phyloP scores from a whole-genome alignment of 1,140 invertebrate species.

The Grapholita molesta region DNA sequence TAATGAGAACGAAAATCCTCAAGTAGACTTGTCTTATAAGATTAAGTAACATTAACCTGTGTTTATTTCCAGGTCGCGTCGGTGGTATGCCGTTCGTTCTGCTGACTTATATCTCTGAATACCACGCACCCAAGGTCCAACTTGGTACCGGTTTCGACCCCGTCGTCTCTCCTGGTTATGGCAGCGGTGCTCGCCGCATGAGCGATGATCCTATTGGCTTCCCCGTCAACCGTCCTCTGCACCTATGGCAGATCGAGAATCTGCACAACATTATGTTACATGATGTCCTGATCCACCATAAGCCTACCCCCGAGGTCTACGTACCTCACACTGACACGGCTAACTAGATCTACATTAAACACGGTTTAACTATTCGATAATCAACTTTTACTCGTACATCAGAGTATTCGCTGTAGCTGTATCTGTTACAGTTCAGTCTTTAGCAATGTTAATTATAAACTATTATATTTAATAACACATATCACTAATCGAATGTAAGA shows the following conservation, averaged over 20 bases:
- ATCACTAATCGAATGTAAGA: neutral
- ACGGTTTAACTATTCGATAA: neutral
- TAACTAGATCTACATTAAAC: neutral
- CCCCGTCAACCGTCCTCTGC: constrained; percentile 82
- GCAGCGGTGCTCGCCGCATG: constrained; percentile 60
- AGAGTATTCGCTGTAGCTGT: neutral
- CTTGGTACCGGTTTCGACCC: constrained; percentile 40
- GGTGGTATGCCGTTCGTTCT: constrained; percentile 82
- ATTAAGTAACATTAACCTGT: neutral
- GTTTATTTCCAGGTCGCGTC: constrained; percentile 45
- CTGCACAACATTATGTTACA: constrained; percentile 80
- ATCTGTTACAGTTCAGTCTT: neutral
- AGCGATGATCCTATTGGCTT: constrained; percentile 78
- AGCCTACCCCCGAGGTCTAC: constrained; percentile 74
- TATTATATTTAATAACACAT: neutral
- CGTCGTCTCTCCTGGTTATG: constrained; percentile 46
- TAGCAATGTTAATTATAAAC: neutral
- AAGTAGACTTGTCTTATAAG: too few species aligned
- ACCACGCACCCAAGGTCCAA: constrained; percentile 37
- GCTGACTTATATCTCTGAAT: constrained; percentile 81
- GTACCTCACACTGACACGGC: constrained; percentile 25
- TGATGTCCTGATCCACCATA: constrained; percentile 82
- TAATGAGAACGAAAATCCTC: too few species aligned
- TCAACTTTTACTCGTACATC: neutral
- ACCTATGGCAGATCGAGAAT: constrained; percentile 75